Base-by-base conservation (phyloP, 2,888 invertebrate species). In the Eilema caniola region DNA sequence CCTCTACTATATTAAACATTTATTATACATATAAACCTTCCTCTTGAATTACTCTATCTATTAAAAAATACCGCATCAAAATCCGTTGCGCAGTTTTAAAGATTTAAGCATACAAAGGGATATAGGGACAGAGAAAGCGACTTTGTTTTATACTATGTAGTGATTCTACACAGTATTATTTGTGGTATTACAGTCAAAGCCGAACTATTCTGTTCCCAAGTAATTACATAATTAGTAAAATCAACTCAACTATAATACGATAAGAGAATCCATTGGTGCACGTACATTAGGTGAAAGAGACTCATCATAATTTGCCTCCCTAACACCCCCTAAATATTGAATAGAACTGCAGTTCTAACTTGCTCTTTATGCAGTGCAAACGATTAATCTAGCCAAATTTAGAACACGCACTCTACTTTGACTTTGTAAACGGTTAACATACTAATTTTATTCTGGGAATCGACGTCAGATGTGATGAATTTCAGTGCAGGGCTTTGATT, bases 301-400 rank as follows among this genome's bases (percentile, higher is more conserved):
- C 62, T 77, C 67, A 62, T 79, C 70, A 79, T 79, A 82, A 81
- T 78, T 79, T 72, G 62, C 72, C 69, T 69, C 63, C 75, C 78
- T 78, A 75, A 74, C 77, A 59, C 68, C 69, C 67, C 76, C 76
- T 72, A 83, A 85, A 85, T 85, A 78, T 84, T 82, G 78, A 79
- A 84, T 84, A 74, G 75, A 65, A 72, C 65, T 83, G 82, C 78
- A 82, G 78, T 82, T 79, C 74, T 79, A 72, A 83, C 76, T 77
- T 73, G 67, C 80, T 76, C 80, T 82, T 83, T 85, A 83, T 81
- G 71, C 81, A 73, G 75, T 83, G 82, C 69, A n/a, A 37, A 75
- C 53, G 37, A n/a, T 74, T 76, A 74, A 73, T n/a, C 62, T 63
- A 33, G 64, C 73, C 12, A 70, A 78, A 79, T 80, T 66, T 31